A percentile compares a stretch with the other conserved stretches of the same genome.
Evolutionary conservation across 2,113 vertebrate genomes (phyloP).

Genomic region (Hippocampus comes): DNA sequence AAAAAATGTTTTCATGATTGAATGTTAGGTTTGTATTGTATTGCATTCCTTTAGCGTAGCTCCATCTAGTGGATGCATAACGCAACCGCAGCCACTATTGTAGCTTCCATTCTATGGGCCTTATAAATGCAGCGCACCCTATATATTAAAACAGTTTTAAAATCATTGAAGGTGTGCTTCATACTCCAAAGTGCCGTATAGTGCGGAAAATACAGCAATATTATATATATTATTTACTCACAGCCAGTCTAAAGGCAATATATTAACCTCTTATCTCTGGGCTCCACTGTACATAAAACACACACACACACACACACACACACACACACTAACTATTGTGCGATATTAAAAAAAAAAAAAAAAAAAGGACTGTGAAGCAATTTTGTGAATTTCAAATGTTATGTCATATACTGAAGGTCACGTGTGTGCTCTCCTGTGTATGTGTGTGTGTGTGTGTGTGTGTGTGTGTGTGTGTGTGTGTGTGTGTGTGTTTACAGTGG

Average conservation of each 20-base stretch:
- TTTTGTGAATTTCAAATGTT: not conserved
- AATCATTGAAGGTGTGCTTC: too few relatives aligned
- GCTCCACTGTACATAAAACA: not conserved
- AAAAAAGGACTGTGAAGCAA: not conserved
- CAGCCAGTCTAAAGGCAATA: not conserved
- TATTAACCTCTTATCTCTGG: not conserved
- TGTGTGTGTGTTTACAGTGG: constrained; percentile 23
- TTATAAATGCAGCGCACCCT: too few relatives aligned
- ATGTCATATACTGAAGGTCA: not conserved
- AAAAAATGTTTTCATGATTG: too few relatives aligned
- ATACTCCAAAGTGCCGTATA: too few relatives aligned
- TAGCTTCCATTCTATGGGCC: too few relatives aligned
- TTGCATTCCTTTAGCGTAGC: too few relatives aligned
- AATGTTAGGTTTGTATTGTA: too few relatives aligned
- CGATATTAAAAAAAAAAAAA: not conserved
- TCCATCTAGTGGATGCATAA: too few relatives aligned
- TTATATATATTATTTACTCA: too few relatives aligned
- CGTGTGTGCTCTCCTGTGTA: constrained; percentile 14
- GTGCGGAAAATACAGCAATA: too few relatives aligned
- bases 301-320: not conserved
- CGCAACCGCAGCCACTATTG: too few relatives aligned
- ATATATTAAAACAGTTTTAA: too few relatives aligned
- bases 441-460: constrained; percentile 18
- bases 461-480: constrained; percentile 11
- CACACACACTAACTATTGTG: not conserved